A percentile compares a stretch with the other conserved stretches of the same genome.
phyloP scores from a whole-genome alignment of 2,888 invertebrate species.

The Cyclophora punctaria region DNA sequence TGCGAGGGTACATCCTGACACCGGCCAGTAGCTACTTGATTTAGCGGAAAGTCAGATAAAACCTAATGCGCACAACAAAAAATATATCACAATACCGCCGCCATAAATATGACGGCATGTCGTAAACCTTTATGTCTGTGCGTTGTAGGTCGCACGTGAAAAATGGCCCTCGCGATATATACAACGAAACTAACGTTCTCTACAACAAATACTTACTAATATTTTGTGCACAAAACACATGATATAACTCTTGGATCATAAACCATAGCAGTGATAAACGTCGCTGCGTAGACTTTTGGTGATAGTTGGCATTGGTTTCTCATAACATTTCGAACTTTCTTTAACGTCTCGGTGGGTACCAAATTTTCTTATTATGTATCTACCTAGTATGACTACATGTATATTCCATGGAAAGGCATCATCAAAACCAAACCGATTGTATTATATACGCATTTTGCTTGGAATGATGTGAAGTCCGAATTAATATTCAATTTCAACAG shows the following conservation, averaged over 20 bases:
- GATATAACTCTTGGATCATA: slow-evolving; percentile 33
- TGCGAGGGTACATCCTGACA: slow-evolving; percentile 72
- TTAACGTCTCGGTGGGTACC: too few species aligned
- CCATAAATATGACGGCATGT: slow-evolving; percentile 74
- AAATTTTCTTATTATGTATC: too few species aligned
- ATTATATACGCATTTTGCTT: too few species aligned
- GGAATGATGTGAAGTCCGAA: too few species aligned
- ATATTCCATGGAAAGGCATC: too few species aligned
- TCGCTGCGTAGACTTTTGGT: not conserved
- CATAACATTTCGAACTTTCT: too few species aligned
- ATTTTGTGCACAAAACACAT: slow-evolving; percentile 28
- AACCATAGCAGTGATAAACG: slow-evolving; percentile 23
- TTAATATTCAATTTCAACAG: too few species aligned
- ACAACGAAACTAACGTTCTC: slow-evolving; percentile 36
- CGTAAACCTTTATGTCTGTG: slow-evolving; percentile 74
- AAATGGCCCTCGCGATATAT: slow-evolving; percentile 60
- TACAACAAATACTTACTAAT: slow-evolving; percentile 28
- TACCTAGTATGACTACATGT: too few species aligned
- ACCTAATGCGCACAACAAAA: slow-evolving; percentile 75
- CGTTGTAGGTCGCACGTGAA: slow-evolving; percentile 69
- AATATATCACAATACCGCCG: slow-evolving; percentile 71
- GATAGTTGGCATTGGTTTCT: too few species aligned
- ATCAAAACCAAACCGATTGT: too few species aligned
- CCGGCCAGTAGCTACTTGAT: slow-evolving; percentile 75
- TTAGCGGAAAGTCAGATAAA: slow-evolving; percentile 76